Conservation (phyloP, 2,888 invertebrate genomes). For the Hyposoter didymator region DNA sequence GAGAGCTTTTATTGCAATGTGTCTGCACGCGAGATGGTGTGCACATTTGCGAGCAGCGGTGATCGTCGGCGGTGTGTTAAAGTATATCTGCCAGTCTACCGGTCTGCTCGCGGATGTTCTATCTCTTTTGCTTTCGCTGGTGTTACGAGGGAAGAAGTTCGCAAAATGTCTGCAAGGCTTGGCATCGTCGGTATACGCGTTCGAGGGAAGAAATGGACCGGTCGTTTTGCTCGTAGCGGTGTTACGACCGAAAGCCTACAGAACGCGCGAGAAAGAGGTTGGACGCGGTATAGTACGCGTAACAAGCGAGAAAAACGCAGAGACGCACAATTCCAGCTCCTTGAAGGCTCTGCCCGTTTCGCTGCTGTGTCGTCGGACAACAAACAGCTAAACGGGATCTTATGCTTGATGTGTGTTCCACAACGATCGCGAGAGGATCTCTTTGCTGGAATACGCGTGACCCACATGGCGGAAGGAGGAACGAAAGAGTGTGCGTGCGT, state of each 20-base stretch:
- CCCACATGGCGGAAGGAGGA: conserved; percentile 61
- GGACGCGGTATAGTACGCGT: conserved; percentile 9
- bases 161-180: conserved; percentile 60
- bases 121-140: conserved; percentile 32
- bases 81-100: conserved; percentile 40
- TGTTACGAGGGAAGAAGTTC: conserved; percentile 45
- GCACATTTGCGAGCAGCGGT: conserved; percentile 41
- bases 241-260: conserved; percentile 51
- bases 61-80: conserved; percentile 60
- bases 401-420: conserved; percentile 44
- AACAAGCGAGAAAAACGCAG: conserved; percentile 21
- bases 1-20: conserved; percentile 67
- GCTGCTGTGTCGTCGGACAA: conserved; percentile 44
- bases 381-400: conserved; percentile 16
- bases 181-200: conserved; percentile 33
- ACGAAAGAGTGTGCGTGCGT: conserved; percentile 2
- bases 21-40: conserved; percentile 41
- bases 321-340: conserved; percentile 58
- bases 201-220: conserved; percentile 25
- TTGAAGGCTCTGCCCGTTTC: conserved; percentile 37
- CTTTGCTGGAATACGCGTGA: conserved; percentile 55
- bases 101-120: not conserved
- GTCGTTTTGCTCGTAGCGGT: conserved; percentile 59
- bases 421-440: conserved; percentile 37
- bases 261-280: conserved; percentile 36